Evolutionary conservation across 2,113 vertebrate species (phyloP).

Genomic region (Rhinopomastus cyanomelas): DNA sequence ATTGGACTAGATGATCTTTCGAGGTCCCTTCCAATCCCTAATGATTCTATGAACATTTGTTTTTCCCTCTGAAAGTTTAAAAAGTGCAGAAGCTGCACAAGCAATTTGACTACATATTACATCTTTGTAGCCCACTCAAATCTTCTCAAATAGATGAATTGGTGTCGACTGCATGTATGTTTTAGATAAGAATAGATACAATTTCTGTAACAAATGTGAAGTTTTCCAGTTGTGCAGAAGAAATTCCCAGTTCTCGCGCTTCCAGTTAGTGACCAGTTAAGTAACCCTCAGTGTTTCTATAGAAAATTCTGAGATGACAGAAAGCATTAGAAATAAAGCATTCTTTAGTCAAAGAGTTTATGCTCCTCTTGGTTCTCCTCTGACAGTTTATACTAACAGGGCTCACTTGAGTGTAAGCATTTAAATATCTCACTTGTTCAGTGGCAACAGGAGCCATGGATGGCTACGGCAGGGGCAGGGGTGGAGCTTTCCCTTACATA

Average conservation of each 20-base stretch:
- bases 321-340: slow-evolving; percentile 21
- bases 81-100: background rate
- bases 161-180: background rate
- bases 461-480: background rate
- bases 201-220: background rate
- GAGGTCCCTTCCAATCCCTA: too few species aligned
- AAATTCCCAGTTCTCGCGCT: background rate
- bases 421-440: background rate
- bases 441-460: background rate
- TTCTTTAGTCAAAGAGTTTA: slow-evolving; percentile 44
- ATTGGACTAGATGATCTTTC: too few species aligned
- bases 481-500: background rate
- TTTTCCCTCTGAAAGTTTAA: background rate
- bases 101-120: background rate
- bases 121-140: background rate
- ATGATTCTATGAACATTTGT: background rate
- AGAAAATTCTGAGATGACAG: slow-evolving; percentile 48
- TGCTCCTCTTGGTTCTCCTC: background rate
- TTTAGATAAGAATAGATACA: background rate
- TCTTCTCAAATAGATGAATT: background rate
- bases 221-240: background rate
- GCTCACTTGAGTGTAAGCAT: background rate
- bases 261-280: background rate
- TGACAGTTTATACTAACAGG: slow-evolving; percentile 37
- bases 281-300: slow-evolving; percentile 1